Evolutionary conservation across 1,140 invertebrate genomes (phyloP).

Genomic region (Heliconius hermathena): DNA sequence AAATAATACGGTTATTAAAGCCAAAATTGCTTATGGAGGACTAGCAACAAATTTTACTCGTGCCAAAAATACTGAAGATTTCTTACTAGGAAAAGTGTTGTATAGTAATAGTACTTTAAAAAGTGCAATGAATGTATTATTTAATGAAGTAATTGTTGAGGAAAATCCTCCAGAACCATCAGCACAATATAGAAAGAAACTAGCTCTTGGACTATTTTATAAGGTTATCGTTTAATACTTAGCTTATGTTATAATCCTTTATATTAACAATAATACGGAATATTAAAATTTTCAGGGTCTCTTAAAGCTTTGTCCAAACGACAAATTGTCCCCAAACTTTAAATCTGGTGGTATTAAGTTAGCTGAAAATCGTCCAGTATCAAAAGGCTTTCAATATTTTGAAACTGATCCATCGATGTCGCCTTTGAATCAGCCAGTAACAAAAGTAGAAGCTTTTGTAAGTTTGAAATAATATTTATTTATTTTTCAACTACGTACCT

Average conservation of each 20-base stretch:
- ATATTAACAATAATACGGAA: no score
- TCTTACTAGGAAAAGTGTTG: conserved; percentile 81
- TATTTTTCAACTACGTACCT: no score
- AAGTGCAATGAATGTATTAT: conserved; percentile 79
- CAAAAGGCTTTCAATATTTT: conserved; percentile 85
- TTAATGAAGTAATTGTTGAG: conserved; percentile 83
- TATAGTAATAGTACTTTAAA: conserved; percentile 76
- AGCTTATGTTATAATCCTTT: conserved; percentile 34
- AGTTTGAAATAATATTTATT: conserved; percentile 13
- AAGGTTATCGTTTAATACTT: conserved; percentile 65
- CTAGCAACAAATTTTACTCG: conserved; percentile 86
- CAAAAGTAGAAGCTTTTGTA: conserved; percentile 85
- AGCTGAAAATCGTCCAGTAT: conserved; percentile 79
- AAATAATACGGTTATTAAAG: conserved; percentile 37
- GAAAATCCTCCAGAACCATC: conserved; percentile 81
- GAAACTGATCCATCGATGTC: conserved; percentile 84
- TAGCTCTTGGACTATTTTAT: conserved; percentile 84
- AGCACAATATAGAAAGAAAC: conserved; percentile 82
- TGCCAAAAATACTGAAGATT: conserved; percentile 78
- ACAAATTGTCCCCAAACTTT: conserved; percentile 55
- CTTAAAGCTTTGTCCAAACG: conserved; percentile 69
- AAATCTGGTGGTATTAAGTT: conserved; percentile 78
- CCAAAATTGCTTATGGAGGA: conserved; percentile 83
- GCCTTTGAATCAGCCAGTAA: conserved; percentile 87
- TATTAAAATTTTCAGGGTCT: conserved; percentile 65